A percentile compares a stretch with the other conserved stretches of the same genome.
Evolutionary conservation across 2,888 invertebrate species (phyloP).

Genomic region (Psococerastis gibbosa): DNA sequence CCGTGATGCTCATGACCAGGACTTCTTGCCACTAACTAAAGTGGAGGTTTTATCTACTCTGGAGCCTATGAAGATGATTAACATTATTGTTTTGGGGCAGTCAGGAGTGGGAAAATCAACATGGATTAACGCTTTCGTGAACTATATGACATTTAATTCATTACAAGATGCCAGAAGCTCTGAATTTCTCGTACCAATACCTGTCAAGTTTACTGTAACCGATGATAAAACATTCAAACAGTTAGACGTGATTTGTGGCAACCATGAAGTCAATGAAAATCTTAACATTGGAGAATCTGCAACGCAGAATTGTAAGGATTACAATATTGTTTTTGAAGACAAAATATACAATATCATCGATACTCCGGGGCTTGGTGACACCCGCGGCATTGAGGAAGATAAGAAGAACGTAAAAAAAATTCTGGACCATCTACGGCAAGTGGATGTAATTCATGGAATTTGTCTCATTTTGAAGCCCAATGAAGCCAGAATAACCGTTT

Average conservation of each 20-base stretch:
- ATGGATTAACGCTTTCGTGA: background rate
- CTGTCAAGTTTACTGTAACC: background rate
- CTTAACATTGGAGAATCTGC: background rate
- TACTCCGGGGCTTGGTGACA: background rate
- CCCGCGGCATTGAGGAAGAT: background rate
- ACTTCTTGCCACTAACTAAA: too few relatives aligned
- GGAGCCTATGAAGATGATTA: background rate
- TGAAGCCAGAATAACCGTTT: background rate
- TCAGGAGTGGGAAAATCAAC: slow-evolving; percentile 1
- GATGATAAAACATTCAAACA: background rate
- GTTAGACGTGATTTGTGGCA: background rate
- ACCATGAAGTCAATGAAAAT: background rate
- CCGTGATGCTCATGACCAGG: too few relatives aligned
- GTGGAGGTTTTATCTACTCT: too few relatives aligned
- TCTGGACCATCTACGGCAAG: background rate
- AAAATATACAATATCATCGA: background rate
- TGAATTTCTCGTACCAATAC: background rate
- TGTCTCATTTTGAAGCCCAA: background rate
- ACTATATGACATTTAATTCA: background rate
- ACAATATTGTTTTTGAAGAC: background rate
- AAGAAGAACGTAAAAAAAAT: background rate
- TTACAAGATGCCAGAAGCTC: background rate
- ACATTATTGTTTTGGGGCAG: slow-evolving; percentile 1
- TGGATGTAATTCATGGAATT: background rate
- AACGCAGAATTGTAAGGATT: background rate